Evolutionary conservation across 2,113 vertebrate genomes (phyloP), one percentile per base, ranked within the genome.

Genomic region (Lota lota): DNA sequence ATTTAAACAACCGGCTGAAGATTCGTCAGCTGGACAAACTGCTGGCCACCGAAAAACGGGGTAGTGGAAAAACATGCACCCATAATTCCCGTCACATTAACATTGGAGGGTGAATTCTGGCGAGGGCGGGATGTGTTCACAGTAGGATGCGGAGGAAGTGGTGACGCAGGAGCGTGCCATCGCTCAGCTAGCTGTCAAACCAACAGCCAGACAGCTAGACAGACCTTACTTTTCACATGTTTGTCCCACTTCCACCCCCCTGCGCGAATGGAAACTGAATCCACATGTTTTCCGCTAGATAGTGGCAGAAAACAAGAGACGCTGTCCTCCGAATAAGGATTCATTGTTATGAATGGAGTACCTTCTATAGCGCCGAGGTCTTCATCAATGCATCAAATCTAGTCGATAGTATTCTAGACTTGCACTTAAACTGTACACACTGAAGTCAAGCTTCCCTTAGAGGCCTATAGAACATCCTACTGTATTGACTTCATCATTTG

Each of bases 131-230:
- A 21, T 28, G 18, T 8, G 14, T 21, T 28, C 36, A 12, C 86
- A 75, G 70, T 66, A 61, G 72, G 69, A 80, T 83, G 87, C 83
- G 70, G 83, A 88, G 89, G 89, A 90, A 88, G 82, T 75, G 82
- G 83, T 88, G 87, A 90, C 87, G 83, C 83, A 87, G 84, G 75
- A 70, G 64, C 71, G 64, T 69, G 81, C 69, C 70, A 78, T 80
- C 66, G 61, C 67, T 83, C 84, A 79, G 72, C 56, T 70, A 33
- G 64, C 78, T 85, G 87, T 82, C 83, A 77, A 79, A 60, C 15
- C 28, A 19, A 62, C 75, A 64, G 79, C 76, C 76, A 76, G 82
- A 86, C 79, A 57, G 40, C 40, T 10, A 47, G 40, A 47, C 40
- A 47, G 40, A 47, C 63, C 67, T 64, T 51, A 20, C 24, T 76